These are phyloP conservation scores for Platycnemis pennipes DNA, from an alignment of 2,888 invertebrate genomes.

Conservation along the genomic window DNA sequence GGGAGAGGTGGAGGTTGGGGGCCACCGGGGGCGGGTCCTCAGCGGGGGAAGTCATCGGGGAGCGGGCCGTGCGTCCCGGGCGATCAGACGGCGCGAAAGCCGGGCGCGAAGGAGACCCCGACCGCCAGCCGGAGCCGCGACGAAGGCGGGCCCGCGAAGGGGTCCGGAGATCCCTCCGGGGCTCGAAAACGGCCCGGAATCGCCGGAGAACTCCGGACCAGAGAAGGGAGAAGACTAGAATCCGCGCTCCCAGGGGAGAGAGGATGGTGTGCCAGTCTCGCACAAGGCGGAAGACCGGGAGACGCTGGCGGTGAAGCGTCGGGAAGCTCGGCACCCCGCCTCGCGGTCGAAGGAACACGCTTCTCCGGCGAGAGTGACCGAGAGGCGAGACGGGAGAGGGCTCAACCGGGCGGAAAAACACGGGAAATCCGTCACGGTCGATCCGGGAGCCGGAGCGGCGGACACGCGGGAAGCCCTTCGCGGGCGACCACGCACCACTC, in stretches of 20 bases:
- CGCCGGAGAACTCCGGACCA: background rate
- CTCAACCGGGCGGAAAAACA: background rate
- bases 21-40: slow-evolving; percentile 31
- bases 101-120: background rate
- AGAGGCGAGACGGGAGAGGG: background rate
- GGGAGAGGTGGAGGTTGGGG: slow-evolving; percentile 42
- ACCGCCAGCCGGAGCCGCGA: background rate
- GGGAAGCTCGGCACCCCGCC: background rate
- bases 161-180: background rate
- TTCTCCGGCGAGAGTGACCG: background rate
- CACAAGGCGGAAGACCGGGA: background rate
- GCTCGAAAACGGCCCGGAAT: background rate
- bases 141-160: background rate
- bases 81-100: background rate
- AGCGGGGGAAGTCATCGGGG: slow-evolving; percentile 1
- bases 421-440: slow-evolving; percentile 14
- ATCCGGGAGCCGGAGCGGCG: background rate
- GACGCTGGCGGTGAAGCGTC: background rate
- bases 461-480: background rate
- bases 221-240: background rate
- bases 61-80: background rate
- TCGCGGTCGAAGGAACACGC: background rate
- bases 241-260: background rate
- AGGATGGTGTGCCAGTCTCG: background rate
- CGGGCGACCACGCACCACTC: background rate